These are phyloP conservation scores for Pterocles orientalis DNA, from an alignment of 2,113 vertebrate species.

Conservation along the genomic window DNA sequence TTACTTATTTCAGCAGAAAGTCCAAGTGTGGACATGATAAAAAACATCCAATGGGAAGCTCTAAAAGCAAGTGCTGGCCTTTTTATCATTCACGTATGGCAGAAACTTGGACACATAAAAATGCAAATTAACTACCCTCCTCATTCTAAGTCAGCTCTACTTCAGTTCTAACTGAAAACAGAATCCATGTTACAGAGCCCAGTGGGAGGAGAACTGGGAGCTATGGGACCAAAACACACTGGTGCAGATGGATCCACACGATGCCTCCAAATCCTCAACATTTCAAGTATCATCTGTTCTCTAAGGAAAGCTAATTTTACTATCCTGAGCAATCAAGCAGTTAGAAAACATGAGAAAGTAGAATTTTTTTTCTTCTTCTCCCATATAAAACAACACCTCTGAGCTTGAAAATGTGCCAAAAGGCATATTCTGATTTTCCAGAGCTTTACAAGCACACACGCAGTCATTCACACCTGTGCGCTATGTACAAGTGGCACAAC, in stretches of 20 bases:
- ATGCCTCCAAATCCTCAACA: background rate
- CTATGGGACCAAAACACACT: background rate
- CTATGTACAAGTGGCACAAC: background rate
- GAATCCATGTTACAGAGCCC: background rate
- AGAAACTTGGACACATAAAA: background rate
- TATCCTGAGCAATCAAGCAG: background rate
- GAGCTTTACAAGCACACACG: background rate
- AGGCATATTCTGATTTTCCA: background rate
- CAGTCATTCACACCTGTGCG: background rate
- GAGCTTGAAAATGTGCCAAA: background rate
- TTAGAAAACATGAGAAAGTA: background rate
- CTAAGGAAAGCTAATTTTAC: constrained; percentile 9
- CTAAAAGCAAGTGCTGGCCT: background rate
- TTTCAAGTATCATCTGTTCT: constrained; percentile 4
- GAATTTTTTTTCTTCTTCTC: background rate
- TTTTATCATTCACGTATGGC: background rate
- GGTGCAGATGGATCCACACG: background rate
- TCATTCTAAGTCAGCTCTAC: background rate
- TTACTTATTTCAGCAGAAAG: background rate
- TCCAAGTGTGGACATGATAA: background rate
- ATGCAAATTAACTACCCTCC: background rate
- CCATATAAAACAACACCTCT: background rate
- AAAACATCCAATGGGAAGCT: background rate
- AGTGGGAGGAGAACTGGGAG: background rate
- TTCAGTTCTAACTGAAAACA: background rate